phyloP scores from a whole-genome alignment of 2,888 invertebrate genomes.

The Neoaliturus tenellus region DNA sequence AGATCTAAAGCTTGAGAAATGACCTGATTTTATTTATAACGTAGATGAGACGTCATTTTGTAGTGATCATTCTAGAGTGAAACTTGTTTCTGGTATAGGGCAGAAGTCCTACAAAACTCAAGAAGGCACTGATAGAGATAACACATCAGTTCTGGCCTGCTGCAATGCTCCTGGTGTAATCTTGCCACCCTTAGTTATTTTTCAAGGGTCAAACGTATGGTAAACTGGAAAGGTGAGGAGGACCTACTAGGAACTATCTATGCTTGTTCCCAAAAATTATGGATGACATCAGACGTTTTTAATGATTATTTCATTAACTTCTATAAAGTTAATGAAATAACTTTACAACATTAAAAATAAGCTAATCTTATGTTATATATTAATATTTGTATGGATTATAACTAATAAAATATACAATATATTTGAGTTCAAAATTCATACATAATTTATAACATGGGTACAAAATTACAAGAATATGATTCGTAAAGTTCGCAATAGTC shows the following conservation, averaged over 20 bases:
- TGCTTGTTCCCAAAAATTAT: slow-evolving; percentile 68
- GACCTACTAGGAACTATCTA: neutral
- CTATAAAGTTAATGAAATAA: slow-evolving; percentile 28
- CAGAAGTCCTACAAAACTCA: slow-evolving; percentile 24
- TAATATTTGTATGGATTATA: no score
- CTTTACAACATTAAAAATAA: no score
- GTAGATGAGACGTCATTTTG: slow-evolving; percentile 66
- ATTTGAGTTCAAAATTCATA: no score
- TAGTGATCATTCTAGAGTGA: slow-evolving; percentile 60
- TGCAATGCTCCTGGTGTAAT: slow-evolving; percentile 66
- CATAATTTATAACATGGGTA: no score
- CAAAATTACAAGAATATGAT: no score
- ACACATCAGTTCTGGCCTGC: slow-evolving; percentile 48
- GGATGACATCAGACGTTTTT: slow-evolving; percentile 69
- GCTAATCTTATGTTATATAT: no score
- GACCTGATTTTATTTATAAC: slow-evolving; percentile 66
- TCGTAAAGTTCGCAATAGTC: no score
- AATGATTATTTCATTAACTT: slow-evolving; percentile 47
- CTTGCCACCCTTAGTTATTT: slow-evolving; percentile 69
- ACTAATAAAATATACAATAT: no score
- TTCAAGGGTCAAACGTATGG: slow-evolving; percentile 70
- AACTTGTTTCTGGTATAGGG: slow-evolving; percentile 67
- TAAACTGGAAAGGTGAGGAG: slow-evolving; percentile 67
- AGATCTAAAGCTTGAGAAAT: slow-evolving; percentile 64
- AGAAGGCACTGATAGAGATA: slow-evolving; percentile 45